These are phyloP conservation scores for Pterocles gutturalis DNA, from an alignment of 2,113 vertebrate species.

Conservation along the genomic window DNA sequence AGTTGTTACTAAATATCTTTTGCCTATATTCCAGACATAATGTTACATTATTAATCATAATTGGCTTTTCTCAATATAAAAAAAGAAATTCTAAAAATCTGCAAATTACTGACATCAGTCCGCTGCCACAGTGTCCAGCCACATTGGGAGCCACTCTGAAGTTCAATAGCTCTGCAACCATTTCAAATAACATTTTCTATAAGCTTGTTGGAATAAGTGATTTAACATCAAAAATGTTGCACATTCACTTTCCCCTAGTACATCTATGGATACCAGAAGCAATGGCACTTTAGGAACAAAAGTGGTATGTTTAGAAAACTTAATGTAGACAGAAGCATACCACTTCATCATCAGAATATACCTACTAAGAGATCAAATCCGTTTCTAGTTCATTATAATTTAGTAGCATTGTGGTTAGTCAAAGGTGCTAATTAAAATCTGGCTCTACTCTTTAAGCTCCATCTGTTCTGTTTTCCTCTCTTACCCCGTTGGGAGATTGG, in stretches of 20 bases:
- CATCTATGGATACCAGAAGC: not conserved
- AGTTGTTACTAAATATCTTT: not conserved
- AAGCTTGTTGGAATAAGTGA: not conserved
- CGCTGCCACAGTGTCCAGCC: not conserved
- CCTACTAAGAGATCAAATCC: not conserved
- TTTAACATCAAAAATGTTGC: not conserved
- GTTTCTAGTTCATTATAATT: not conserved
- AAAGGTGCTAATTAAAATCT: slow-evolving; percentile 26
- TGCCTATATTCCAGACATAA: not conserved
- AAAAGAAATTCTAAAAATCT: not conserved
- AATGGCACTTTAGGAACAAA: not conserved
- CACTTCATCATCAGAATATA: not conserved
- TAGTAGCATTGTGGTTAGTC: not conserved
- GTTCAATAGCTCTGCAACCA: not conserved
- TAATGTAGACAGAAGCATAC: not conserved
- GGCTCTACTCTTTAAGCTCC: not conserved
- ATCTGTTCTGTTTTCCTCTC: not conserved
- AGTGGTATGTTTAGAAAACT: not conserved
- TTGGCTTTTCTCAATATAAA: not conserved
- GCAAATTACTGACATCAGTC: not conserved
- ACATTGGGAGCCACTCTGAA: not conserved
- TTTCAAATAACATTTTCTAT: not conserved
- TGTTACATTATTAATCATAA: not conserved
- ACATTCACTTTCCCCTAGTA: not conserved
- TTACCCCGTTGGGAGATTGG: not conserved